Conservation (phyloP, 2,113 vertebrate genomes). For the Laterallus jamaicensis region DNA sequence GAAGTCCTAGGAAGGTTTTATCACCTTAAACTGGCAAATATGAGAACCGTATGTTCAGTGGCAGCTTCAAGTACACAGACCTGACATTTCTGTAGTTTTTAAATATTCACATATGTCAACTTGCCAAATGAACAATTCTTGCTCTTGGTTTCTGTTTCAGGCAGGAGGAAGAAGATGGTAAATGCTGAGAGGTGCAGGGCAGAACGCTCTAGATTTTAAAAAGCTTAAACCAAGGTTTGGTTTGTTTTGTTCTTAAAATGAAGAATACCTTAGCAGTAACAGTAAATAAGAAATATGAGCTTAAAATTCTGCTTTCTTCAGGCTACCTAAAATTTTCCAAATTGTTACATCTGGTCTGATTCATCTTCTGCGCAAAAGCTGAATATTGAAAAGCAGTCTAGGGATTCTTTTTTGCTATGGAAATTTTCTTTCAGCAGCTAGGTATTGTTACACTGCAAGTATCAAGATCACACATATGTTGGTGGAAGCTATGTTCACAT, state of each 20-base stretch:
- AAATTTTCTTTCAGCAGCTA: not conserved
- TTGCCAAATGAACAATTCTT: not conserved
- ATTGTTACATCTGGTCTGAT: not conserved
- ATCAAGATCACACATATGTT: not conserved
- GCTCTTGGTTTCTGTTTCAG: not conserved
- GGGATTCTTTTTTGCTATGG: not conserved
- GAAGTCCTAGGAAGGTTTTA: conserved; percentile 6
- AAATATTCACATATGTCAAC: not conserved
- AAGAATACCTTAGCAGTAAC: not conserved
- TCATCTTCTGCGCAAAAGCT: not conserved
- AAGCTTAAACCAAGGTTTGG: not conserved
- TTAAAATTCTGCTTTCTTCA: not conserved
- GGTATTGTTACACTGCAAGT: not conserved
- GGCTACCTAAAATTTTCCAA: not conserved
- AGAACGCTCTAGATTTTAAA: not conserved
- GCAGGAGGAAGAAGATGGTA: not conserved
- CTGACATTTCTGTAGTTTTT: not conserved
- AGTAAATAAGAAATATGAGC: not conserved
- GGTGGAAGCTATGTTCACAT: not conserved
- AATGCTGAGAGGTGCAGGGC: not conserved
- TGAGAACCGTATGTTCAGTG: not conserved
- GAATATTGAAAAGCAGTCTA: not conserved
- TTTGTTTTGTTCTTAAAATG: not conserved
- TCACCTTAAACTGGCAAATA: not conserved
- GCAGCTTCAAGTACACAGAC: not conserved